phyloP scores from a whole-genome alignment of 1,140 invertebrate species.

The Episyrphus balteatus region DNA sequence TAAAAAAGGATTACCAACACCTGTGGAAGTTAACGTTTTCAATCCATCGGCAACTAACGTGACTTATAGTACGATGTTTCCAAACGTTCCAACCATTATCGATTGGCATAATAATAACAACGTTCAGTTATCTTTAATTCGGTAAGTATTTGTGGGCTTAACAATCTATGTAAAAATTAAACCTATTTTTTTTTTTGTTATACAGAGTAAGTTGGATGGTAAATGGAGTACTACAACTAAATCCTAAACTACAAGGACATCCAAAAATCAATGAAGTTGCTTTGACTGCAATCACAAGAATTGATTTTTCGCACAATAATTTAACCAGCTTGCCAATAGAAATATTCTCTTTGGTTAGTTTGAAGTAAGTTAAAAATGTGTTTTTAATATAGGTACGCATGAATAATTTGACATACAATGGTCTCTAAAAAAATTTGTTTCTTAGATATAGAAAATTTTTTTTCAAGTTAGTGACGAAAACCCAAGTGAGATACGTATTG shows the following conservation, averaged over 20 bases:
- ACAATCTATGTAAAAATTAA: neutral
- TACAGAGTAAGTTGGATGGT: constrained; percentile 67
- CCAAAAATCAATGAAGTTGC: constrained; percentile 59
- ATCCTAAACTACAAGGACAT: constrained; percentile 65
- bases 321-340: constrained; percentile 67
- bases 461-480: too few species aligned
- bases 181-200: neutral
- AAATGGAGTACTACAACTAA: constrained; percentile 71
- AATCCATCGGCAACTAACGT: constrained; percentile 50
- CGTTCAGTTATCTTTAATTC: constrained; percentile 54
- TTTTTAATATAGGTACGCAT: too few species aligned
- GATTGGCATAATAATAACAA: constrained; percentile 82
- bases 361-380: constrained; percentile 22
- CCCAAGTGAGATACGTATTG: too few species aligned
- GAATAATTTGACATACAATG: too few species aligned
- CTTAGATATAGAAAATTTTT: too few species aligned
- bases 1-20: constrained; percentile 57
- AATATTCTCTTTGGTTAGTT: constrained; percentile 72
- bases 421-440: too few species aligned
- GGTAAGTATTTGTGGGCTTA: constrained; percentile 21
- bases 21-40: constrained; percentile 49
- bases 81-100: constrained; percentile 77
- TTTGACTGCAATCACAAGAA: constrained; percentile 79
- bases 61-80: constrained; percentile 71
- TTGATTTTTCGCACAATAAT: constrained; percentile 89